Conservation (phyloP, 2,113 vertebrate species). For the Phaethon lepturus region DNA sequence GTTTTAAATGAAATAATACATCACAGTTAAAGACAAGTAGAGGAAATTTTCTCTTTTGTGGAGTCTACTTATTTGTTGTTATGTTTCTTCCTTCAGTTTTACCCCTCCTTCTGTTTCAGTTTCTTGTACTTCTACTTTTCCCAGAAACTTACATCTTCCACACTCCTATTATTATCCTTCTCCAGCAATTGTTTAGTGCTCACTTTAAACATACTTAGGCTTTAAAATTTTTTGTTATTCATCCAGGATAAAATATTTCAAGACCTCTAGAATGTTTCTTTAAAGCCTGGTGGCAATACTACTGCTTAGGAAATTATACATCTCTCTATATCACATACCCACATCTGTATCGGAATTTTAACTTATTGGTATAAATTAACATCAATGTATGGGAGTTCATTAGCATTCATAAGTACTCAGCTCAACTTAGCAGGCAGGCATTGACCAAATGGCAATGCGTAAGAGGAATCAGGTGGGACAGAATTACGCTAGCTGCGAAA, state of each 20-base stretch:
- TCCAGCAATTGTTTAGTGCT: not conserved
- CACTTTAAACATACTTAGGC: not conserved
- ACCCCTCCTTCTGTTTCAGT: not conserved
- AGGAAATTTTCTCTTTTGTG: not conserved
- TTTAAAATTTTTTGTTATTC: not conserved
- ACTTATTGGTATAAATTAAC: not conserved
- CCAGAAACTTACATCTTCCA: not conserved
- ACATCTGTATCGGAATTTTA: not conserved
- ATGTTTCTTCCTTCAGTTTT: not conserved
- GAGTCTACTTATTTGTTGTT: not conserved
- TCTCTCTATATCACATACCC: not conserved
- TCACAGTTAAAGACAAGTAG: not conserved
- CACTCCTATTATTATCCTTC: not conserved
- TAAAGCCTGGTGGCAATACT: not conserved
- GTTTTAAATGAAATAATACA: not conserved
- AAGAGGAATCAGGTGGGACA: not conserved
- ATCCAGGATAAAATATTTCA: not conserved
- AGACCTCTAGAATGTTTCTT: not conserved
- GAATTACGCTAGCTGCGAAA: not conserved
- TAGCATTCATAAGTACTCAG: not conserved
- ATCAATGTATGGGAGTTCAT: not conserved
- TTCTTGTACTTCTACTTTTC: not conserved
- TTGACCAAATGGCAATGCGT: not conserved
- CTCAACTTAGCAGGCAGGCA: not conserved
- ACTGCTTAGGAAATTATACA: not conserved